A percentile compares a stretch with the other conserved stretches of the same genome.
Evolutionary conservation across 2,888 invertebrate genomes (phyloP).

Genomic region (Lasioglossum morio): DNA sequence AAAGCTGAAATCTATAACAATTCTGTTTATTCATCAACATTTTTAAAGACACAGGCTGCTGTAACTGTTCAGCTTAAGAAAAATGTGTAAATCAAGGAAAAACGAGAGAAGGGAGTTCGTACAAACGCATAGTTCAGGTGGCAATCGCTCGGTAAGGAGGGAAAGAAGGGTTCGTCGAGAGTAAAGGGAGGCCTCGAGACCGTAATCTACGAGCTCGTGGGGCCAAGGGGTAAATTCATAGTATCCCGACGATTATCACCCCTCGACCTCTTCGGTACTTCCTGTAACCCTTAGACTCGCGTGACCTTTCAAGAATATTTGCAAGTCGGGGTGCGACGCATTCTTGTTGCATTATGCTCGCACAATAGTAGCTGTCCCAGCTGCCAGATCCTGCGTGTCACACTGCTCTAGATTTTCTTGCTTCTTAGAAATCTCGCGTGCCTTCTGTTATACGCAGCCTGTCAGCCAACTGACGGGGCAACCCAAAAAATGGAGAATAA

Average conservation of each 20-base stretch:
- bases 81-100: constrained; percentile 59
- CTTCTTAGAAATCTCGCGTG: background rate
- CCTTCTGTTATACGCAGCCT: background rate
- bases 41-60: background rate
- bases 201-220: constrained; percentile 71
- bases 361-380: background rate
- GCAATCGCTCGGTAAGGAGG: constrained; percentile 37
- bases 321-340: constrained; percentile 40
- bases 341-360: constrained; percentile 17
- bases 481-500: background rate
- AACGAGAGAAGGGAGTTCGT: constrained; percentile 33
- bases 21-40: background rate
- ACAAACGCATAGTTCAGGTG: constrained; percentile 60
- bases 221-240: constrained; percentile 70
- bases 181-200: constrained; percentile 57
- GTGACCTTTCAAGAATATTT: constrained; percentile 64
- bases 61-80: constrained; percentile 44
- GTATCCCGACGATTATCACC: constrained; percentile 77
- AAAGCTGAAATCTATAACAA: background rate
- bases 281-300: constrained; percentile 52
- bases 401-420: background rate
- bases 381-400: background rate
- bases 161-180: constrained; percentile 41
- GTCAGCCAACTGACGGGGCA: background rate
- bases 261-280: constrained; percentile 71